Conservation (phyloP, 1,140 invertebrate genomes). For the Steinernema khuongi region DNA sequence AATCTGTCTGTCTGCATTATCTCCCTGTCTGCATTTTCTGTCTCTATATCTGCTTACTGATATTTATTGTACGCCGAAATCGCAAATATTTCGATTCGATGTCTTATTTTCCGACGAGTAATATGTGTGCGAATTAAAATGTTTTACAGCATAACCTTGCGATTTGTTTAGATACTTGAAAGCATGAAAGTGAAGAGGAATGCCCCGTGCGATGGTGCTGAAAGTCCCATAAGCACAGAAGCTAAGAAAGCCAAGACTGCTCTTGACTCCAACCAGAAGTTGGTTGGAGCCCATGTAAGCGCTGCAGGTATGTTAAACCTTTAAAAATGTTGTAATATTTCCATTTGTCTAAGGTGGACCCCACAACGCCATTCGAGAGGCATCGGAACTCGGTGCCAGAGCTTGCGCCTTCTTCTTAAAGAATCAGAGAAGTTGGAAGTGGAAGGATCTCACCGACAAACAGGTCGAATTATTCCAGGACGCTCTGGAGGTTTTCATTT, state of each 20-base stretch:
- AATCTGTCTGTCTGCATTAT: too few relatives aligned
- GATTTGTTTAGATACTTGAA: too few relatives aligned
- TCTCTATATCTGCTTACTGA: too few relatives aligned
- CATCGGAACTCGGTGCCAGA: conserved; percentile 56
- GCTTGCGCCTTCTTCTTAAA: conserved; percentile 63
- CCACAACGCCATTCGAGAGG: conserved; percentile 47
- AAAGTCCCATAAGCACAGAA: neutral
- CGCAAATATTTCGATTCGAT: too few relatives aligned
- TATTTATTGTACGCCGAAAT: too few relatives aligned
- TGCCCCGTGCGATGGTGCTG: neutral
- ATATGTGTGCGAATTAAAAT: too few relatives aligned
- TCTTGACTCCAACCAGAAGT: conserved; percentile 65
- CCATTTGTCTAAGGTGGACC: conserved; percentile 36
- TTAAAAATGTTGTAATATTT: conserved; percentile 60
- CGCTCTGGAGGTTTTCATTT: conserved; percentile 57
- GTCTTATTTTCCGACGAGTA: too few relatives aligned
- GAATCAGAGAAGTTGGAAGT: conserved; percentile 62
- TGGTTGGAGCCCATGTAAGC: conserved; percentile 59
- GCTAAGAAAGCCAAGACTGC: conserved; percentile 61
- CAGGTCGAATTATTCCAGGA: conserved; percentile 59
- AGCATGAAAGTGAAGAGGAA: too few relatives aligned
- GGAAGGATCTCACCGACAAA: conserved; percentile 60
- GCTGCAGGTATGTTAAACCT: conserved; percentile 63
- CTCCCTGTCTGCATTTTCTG: too few relatives aligned
- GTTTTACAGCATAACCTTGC: too few relatives aligned